Evolutionary conservation across 2,113 vertebrate species (phyloP).

Genomic region (Rhinopomastus cyanomelas): DNA sequence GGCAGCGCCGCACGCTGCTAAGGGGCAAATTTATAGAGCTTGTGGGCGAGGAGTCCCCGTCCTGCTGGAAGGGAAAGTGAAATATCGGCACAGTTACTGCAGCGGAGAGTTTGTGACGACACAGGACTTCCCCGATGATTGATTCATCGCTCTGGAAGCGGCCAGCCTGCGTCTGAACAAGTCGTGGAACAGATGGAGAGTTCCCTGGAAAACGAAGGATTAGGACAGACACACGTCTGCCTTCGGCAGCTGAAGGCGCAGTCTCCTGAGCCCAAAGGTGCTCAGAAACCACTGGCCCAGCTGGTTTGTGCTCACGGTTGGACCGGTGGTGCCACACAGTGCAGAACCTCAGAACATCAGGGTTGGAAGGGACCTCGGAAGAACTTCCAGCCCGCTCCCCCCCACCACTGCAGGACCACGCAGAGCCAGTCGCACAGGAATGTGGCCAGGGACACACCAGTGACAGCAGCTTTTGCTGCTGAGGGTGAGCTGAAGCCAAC

Average conservation of each 20-base stretch:
- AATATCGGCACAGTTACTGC: constrained; percentile 44
- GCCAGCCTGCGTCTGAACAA: neutral
- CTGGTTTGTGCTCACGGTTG: neutral
- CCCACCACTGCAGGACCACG: no score
- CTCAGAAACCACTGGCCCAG: neutral
- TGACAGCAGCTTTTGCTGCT: neutral
- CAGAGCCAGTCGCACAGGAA: no score
- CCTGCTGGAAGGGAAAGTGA: constrained; percentile 57
- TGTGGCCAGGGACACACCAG: neutral
- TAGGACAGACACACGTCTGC: neutral
- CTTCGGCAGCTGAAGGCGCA: neutral
- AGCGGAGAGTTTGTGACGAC: constrained; percentile 24
- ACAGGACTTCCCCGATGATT: neutral
- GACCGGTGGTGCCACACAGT: no score
- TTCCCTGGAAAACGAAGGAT: neutral
- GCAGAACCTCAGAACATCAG: no score
- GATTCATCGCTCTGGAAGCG: neutral
- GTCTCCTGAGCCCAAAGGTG: neutral
- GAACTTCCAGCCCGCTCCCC: no score
- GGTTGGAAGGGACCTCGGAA: no score
- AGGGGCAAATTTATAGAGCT: constrained; percentile 57
- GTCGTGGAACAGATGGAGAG: neutral
- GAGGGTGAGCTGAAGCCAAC: neutral
- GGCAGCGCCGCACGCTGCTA: neutral
- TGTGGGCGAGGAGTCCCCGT: constrained; percentile 39